Evolutionary conservation across 2,888 invertebrate species (phyloP), one percentile per base, ranked within the genome.

Genomic region (Melieria omissa): DNA sequence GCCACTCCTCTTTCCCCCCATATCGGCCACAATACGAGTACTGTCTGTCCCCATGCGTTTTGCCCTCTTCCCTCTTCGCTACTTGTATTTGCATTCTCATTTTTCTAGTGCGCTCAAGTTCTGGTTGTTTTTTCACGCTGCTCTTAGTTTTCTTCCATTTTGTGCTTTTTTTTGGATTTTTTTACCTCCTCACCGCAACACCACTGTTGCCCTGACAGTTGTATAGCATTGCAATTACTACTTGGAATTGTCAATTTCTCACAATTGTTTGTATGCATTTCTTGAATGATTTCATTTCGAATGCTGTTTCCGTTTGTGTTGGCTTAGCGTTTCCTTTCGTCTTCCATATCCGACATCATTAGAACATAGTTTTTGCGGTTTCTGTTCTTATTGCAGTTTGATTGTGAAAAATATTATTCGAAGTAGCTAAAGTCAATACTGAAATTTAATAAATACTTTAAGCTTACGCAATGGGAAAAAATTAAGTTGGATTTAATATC

Each of bases 261-360:
- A 74, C 80, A 81, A 82, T 82, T 81, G 29, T 29, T 29, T 29
- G 81, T 79, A 74, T 76, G 79, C 79, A 76, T 80, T 82, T 82
- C 77, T 78, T 77, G 79, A 81, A 82, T 81, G 81, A 81, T 82
- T 81, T 79, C 79, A 78, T 81, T 79, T 76, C 75, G 74, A 73
- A 80, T 80, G 76, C 78, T 64, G 10, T 75, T 81, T 81, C 77
- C 76, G 70, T 71, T 76, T 74, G 49, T 60, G 44, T 61, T 52
- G 52, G n/a, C 29, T 62, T 16, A 55, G 16, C 61, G 29, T 45
- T 66, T 66, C 44, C 14, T 60, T 71, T 65, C 57, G 49, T 52
- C 60, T 70, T 58, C 65, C 44, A 70, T 63, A 64, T 64, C 66
- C 66, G 66, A 29, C 14, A 41, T 70, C 62, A 70, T 63, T 63